phyloP scores from a whole-genome alignment of 2,797 vertebrate genomes.

The Notamacropus eugenii region DNA sequence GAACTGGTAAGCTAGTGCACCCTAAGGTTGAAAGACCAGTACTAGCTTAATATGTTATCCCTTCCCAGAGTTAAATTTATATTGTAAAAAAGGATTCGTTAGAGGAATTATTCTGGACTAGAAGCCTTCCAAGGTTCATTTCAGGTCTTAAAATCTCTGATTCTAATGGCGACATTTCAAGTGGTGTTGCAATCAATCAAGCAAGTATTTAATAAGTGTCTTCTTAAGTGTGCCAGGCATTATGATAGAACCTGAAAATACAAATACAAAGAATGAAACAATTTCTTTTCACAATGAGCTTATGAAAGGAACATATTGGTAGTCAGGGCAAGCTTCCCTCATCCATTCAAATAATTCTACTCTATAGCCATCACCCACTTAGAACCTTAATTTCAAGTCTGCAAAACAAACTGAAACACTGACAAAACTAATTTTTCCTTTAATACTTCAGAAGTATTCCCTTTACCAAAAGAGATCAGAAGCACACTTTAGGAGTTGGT shows the following conservation, averaged over 20 bases:
- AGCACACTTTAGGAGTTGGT: neutral
- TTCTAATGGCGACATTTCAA: neutral
- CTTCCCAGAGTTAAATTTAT: too few species aligned
- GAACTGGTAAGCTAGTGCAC: neutral
- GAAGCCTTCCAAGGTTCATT: too few species aligned
- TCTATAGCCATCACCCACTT: neutral
- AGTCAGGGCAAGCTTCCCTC: neutral
- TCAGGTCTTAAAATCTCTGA: neutral
- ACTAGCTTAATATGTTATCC: neutral
- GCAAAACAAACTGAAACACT: neutral
- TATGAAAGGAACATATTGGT: neutral
- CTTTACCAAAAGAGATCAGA: neutral
- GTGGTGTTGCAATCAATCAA: neutral
- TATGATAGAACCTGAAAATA: neutral
- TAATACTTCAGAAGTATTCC: neutral
- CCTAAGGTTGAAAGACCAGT: neutral
- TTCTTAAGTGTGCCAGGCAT: neutral
- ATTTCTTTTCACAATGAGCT: neutral
- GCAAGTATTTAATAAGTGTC: neutral
- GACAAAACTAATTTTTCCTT: neutral
- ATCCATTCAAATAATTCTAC: neutral
- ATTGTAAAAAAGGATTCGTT: neutral
- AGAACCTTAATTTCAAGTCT: neutral
- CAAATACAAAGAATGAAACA: neutral
- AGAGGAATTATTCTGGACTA: neutral